Evolutionary conservation across 2,113 vertebrate genomes (phyloP), one percentile per base, ranked within the genome.

Genomic region (Melanostigma gelatinosum): DNA sequence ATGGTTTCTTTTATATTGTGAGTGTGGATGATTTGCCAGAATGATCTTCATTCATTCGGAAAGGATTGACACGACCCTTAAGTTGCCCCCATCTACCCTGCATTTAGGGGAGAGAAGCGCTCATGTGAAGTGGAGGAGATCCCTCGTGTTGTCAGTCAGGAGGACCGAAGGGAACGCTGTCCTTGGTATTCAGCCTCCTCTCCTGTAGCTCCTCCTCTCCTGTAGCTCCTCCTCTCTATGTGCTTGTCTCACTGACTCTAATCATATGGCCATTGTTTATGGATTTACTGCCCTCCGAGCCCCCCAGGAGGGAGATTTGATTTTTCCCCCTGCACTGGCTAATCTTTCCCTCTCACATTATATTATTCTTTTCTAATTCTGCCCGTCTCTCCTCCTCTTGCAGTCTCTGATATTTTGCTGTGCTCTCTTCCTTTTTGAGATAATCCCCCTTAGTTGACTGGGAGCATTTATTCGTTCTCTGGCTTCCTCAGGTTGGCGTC

Each of bases 211-310:
- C 75, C 42, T 55, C 77, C 75, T 79, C 81, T 83, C 16, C 65
- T 71, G 80, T 68, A 9, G 69, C 69, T 68, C 75, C 42, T 55
- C 77, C 75, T 79, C 81, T 83, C 72, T 4, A 61, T 68, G 73
- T 58, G 68, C 82, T 32, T 72, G 80, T 90, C 85, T 89, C 76
- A 38, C 80, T 80, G 80, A 24, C 79, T 87, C 82, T 92, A 88
- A 90, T 93, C 91, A 91, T 90, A 77, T 90, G 80, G 83, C 83
- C 87, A 85, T 88, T 90, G 84, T 91, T 77, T 89, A 88, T 91
- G 83, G 92, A 92, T 93, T 92, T 90, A 90, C 88, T 92, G 82
- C 88, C 90, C 85, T 87, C 63, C 13, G 32, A 87, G 79, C 32
- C 82, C 87, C 90, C 81, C 75, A 81, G 78, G 85, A 90, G 86